Base-by-base conservation (phyloP, 2,113 vertebrate species). In the Prunella fulvescens region DNA sequence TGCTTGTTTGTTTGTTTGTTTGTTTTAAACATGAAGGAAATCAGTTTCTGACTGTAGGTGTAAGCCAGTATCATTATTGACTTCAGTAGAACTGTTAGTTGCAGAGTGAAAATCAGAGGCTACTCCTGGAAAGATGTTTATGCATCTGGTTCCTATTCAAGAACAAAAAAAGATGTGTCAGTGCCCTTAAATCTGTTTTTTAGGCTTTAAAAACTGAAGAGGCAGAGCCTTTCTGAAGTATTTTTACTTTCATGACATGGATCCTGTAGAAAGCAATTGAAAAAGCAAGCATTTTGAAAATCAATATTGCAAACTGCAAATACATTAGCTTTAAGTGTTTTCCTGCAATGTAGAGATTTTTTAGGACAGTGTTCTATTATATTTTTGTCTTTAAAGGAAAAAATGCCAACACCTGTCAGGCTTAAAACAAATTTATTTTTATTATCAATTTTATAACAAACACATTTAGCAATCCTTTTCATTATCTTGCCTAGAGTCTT, bases 271-370 rank as follows among this genome's bases (percentile, higher is more conserved):
- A 87, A 77, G 54, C 54, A 86, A 28, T n/a, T 16, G 58, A 81
- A 95, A 92, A 92, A 92, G 12, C 47, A 82, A 90, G 80, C 28
- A 58, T 91, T 72, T 65, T 73, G 39, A 82, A 93, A 92, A 92
- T 37, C 28, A 73, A 78, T 76, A 77, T n/a, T 76, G 42, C 50
- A 82, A 85, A 80, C 70, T 45, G 53, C 37, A 90, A 86, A 69
- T 86, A 61, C 42, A 73, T 86, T 73, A 80, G 57, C 29, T 86
- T 79, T 80, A 65, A 86, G n/a, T 19, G 9, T 60, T 66, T 89
- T 64, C 37, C 48, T 51, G 22, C 60, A 60, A 79, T 7, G 29
- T 18, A 74, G 35, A 61, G 33, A 40, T 28, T 81, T 76, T 71
- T 74, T 64, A 56, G 58, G 45, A 89, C 23, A 83, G n/a, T 37